Evolutionary conservation across 2,888 invertebrate genomes (phyloP).

Genomic region (Conistra vaccinii): DNA sequence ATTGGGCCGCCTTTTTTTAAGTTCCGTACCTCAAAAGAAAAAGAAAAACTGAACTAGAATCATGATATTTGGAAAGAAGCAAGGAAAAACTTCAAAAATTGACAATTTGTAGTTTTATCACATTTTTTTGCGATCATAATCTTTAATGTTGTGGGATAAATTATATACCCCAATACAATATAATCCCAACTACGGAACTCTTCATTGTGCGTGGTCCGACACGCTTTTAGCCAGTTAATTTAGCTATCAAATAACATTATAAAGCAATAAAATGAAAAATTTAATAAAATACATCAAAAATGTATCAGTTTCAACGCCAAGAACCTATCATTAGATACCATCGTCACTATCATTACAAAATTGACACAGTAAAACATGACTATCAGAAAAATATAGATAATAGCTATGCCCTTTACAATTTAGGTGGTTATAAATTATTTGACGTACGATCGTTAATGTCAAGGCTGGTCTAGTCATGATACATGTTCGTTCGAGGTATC

Average conservation of each 20-base stretch:
- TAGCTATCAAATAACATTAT: neutral
- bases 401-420: constrained; percentile 35
- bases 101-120: no score
- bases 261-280: no score
- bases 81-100: no score
- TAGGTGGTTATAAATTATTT: constrained; percentile 20
- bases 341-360: constrained; percentile 10
- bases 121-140: no score
- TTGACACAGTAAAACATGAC: neutral
- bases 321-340: neutral
- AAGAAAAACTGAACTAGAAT: no score
- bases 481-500: neutral
- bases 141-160: no score
- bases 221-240: neutral
- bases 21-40: no score
- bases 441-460: constrained; percentile 22
- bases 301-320: neutral
- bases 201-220: no score
- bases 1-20: neutral
- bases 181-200: no score
- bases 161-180: no score
- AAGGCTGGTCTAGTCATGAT: constrained; percentile 19
- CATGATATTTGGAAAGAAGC: no score
- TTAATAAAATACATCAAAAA: neutral
- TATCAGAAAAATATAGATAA: constrained; percentile 23